phyloP scores from a whole-genome alignment of 2,113 vertebrate genomes.

The Thamnaconus septentrionalis region DNA sequence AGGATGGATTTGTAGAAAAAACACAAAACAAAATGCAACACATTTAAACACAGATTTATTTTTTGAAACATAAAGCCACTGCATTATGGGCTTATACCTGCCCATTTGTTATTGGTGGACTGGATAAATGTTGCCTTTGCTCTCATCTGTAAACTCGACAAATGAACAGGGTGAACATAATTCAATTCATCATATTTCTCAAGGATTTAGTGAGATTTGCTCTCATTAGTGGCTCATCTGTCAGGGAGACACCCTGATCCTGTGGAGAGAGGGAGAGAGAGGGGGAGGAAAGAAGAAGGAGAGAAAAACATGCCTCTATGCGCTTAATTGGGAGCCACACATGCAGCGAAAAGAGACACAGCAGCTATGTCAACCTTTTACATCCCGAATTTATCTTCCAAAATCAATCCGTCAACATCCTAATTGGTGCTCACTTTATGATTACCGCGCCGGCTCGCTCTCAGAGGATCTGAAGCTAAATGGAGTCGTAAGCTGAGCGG shows the following conservation, averaged over 20 bases:
- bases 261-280: conserved; percentile 43
- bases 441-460: conserved; percentile 72
- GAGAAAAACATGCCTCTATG: conserved; percentile 57
- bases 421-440: conserved; percentile 77
- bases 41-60: too few species aligned
- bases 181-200: conserved; percentile 75
- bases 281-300: conserved; percentile 9
- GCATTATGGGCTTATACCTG: conserved; percentile 43
- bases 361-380: conserved; percentile 79
- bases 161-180: conserved; percentile 66
- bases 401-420: conserved; percentile 81
- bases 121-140: conserved; percentile 64
- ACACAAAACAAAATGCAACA: neutral
- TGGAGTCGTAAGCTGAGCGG: conserved; percentile 74
- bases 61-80: too few species aligned
- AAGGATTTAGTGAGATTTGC: conserved; percentile 72
- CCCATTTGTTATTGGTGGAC: conserved; percentile 68
- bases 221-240: conserved; percentile 76
- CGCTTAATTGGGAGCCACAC: conserved; percentile 75
- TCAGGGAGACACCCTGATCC: conserved; percentile 73
- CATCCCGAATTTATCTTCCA: conserved; percentile 77
- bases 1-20: conserved; percentile 18
- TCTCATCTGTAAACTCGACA: conserved; percentile 63
- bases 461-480: conserved; percentile 75
- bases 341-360: conserved; percentile 72